A percentile compares a stretch with the other conserved stretches of the same genome.
Conservation (phyloP, 2,888 invertebrate genomes). For the Phoronis australis region DNA sequence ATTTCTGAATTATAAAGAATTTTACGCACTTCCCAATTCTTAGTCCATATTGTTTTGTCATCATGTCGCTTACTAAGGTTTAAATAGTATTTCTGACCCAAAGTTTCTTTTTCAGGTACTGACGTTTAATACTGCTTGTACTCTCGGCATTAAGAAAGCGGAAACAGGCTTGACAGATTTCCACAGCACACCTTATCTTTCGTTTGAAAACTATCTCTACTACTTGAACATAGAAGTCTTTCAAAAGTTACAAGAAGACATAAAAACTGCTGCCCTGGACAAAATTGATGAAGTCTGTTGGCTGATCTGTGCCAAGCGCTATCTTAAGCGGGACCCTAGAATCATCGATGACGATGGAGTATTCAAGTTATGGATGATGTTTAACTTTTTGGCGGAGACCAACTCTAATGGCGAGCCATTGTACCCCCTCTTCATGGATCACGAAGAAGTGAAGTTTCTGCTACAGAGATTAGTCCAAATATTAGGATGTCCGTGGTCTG, state of each 20-base stretch:
- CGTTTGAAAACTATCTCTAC: conserved; percentile 70
- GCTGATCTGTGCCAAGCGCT: conserved; percentile 69
- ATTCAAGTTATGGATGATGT: conserved; percentile 64
- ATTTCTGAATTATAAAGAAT: too few species aligned
- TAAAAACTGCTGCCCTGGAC: background rate
- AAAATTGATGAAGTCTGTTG: conserved; percentile 70
- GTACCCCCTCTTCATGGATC: conserved; percentile 28
- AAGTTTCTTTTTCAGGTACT: conserved; percentile 66
- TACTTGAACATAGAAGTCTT: conserved; percentile 70
- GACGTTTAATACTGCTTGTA: conserved; percentile 74
- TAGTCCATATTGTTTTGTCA: too few species aligned
- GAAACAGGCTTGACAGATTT: conserved; percentile 76
- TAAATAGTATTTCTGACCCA: too few species aligned
- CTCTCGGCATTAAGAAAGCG: conserved; percentile 71
- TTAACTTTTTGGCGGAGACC: conserved; percentile 71
- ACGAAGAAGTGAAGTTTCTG: conserved; percentile 28
- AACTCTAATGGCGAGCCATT: conserved; percentile 40
- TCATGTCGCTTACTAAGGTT: too few species aligned
- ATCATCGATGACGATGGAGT: conserved; percentile 64
- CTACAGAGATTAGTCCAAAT: conserved; percentile 13
- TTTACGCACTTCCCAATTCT: too few species aligned
- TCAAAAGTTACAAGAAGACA: background rate
- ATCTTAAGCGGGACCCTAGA: conserved; percentile 59
- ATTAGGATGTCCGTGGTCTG: conserved; percentile 6
- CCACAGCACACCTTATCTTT: conserved; percentile 64